Percentiles rank a stretch among this genome's conserved stretches.
Conservation (phyloP, 1,140 invertebrate species). For the Oreohelix idahoensis region DNA sequence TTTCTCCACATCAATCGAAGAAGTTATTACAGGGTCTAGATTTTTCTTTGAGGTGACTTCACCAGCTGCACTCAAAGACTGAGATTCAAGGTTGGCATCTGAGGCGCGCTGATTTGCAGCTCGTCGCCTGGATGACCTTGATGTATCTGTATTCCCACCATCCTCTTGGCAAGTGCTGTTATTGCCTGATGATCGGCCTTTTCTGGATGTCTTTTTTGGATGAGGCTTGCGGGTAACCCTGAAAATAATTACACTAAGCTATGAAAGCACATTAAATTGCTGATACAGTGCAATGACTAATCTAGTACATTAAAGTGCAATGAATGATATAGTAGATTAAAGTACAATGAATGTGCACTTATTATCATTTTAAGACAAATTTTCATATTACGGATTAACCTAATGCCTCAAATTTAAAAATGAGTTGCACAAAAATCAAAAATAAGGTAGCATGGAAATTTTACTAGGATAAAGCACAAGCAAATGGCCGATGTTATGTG, state of each 20-base stretch:
- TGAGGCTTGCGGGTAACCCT: slow-evolving; percentile 19
- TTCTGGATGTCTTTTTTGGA: slow-evolving; percentile 31
- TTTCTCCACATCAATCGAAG: slow-evolving; percentile 1
- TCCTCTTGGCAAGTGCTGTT: slow-evolving; percentile 37
- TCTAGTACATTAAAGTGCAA: too few species aligned
- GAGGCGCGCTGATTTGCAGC: neutral
- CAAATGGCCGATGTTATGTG: too few species aligned
- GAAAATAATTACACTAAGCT: neutral
- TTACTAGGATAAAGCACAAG: too few species aligned
- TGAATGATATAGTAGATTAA: too few species aligned
- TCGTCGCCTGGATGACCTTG: slow-evolving; percentile 7
- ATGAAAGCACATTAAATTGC: too few species aligned
- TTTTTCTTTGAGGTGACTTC: neutral
- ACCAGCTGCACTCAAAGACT: neutral
- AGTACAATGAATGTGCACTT: too few species aligned
- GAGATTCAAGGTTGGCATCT: neutral
- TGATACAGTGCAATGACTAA: too few species aligned
- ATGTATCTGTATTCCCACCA: slow-evolving; percentile 21
- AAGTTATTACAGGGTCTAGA: neutral
- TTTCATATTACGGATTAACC: too few species aligned
- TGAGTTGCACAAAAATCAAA: too few species aligned
- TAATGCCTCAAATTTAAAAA: too few species aligned
- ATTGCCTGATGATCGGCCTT: slow-evolving; percentile 33
- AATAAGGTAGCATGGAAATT: too few species aligned
- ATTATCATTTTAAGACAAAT: too few species aligned